Evolutionary conservation across 2,888 invertebrate species (phyloP), one percentile per base, ranked within the genome.

Genomic region (Lepidocyrtinus sp.): DNA sequence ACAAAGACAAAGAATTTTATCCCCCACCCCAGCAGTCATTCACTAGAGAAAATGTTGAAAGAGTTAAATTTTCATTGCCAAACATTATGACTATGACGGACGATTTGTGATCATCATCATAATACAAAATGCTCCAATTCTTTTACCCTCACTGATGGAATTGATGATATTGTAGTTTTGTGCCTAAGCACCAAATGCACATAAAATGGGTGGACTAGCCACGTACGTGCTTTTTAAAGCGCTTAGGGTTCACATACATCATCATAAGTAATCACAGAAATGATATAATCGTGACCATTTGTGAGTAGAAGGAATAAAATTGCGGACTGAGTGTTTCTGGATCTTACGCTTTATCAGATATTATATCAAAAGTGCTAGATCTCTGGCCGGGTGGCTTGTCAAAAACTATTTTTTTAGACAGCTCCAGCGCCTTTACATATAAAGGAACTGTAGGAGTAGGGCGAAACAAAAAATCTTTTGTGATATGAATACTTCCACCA

Each of bases 51-150:
- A 55, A 55, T n/a, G 55, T 55, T 55, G 55, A 55, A 55, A 55
- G 55, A 68, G 62, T 69, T 69, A 27, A 59, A 50, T 61, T 71
- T 77, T 71, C 76, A 71, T 77, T 77, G 76, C 71, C 71, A 70
- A 72, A 65, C 65, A 65, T 45, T 59, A 65, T 19, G 55, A 55
- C 55, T 5, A 55, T 55, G 5, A n/a, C n/a, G n/a, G n/a, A n/a
- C n/a, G n/a, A n/a, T n/a, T n/a, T n/a, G n/a, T n/a, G n/a, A 17
- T n/a, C 55, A 55, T 55, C 55, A 55, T 55, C 55, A n/a, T 55
- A 55, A 55, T 55, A 15, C 55, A n/a, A 17, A 77, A 71, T 65
- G 71, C 27, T 77, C 65, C 65, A 71, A 55, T 77, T 71, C 65
- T 55, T 36, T 12, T 17, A n/a, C 36, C 12, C 5, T 17, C 64